Conservation (phyloP, 2,113 vertebrate species). For the Actenoides lindsayi region DNA sequence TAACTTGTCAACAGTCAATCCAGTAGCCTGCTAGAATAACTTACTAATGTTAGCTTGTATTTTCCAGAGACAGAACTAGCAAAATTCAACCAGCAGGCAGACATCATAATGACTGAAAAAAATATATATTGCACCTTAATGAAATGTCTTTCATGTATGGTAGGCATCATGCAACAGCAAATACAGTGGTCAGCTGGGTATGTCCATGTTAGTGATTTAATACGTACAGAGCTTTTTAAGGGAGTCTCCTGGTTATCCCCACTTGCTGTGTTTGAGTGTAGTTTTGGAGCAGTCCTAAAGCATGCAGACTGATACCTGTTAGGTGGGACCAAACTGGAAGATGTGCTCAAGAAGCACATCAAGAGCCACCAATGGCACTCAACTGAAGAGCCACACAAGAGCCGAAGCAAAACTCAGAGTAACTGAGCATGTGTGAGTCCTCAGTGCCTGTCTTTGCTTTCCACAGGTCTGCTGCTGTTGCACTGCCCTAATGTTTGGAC, state of each 20-base stretch:
- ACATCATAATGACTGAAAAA: background rate
- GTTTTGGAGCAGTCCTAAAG: background rate
- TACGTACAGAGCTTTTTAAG: background rate
- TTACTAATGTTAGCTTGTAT: background rate
- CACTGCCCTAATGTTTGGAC: background rate
- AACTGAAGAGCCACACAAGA: accelerated
- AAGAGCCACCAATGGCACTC: accelerated
- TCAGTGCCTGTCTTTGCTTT: background rate
- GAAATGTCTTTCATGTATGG: background rate
- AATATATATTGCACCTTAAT: background rate
- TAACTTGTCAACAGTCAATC: background rate
- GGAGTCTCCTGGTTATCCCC: background rate
- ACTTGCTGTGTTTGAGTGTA: background rate
- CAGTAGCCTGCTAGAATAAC: background rate
- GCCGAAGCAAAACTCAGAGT: background rate
- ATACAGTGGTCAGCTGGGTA: background rate
- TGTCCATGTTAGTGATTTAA: background rate
- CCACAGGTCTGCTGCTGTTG: background rate
- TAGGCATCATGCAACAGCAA: background rate
- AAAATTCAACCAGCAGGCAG: constrained; percentile 1
- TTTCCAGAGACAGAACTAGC: constrained; percentile 8
- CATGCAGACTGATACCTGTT: background rate
- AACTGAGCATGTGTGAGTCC: accelerated
- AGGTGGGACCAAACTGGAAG: background rate
- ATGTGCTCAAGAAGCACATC: background rate